Evolutionary conservation across 1,140 invertebrate species (phyloP).

Genomic region (Ridgeia piscesae): DNA sequence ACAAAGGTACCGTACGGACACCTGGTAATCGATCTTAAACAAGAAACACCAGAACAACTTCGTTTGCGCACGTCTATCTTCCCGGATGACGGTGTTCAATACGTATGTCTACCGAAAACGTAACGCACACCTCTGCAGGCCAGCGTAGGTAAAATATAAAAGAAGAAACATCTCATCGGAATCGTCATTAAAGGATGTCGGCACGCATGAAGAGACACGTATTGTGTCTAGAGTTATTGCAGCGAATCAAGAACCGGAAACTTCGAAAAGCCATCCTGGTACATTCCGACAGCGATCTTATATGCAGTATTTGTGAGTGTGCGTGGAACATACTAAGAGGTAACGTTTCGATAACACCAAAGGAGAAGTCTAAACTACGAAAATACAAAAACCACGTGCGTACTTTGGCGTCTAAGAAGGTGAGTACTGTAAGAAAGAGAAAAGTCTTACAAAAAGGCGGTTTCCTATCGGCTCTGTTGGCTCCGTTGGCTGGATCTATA

Average conservation of each 20-base stretch:
- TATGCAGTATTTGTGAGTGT: not conserved
- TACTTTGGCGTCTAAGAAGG: not conserved
- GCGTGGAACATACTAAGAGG: not conserved
- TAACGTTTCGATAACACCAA: not conserved
- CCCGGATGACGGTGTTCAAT: not conserved
- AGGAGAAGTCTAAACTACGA: not conserved
- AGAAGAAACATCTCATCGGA: not conserved
- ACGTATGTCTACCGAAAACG: not conserved
- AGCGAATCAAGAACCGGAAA: not conserved
- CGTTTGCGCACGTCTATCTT: constrained; percentile 7
- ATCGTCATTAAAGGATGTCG: not conserved
- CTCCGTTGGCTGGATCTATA: not conserved
- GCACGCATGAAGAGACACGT: not conserved
- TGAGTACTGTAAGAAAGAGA: not conserved
- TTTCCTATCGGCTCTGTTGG: not conserved
- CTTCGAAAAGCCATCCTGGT: not conserved
- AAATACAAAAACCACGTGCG: not conserved
- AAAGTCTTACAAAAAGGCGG: not conserved
- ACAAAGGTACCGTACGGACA: not conserved
- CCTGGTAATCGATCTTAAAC: not conserved
- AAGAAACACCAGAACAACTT: not conserved
- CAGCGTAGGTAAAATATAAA: too few species aligned
- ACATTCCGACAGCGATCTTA: not conserved
- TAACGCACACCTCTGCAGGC: too few species aligned
- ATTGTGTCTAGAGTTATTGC: not conserved